These are phyloP conservation scores for Mercenaria mercenaria DNA, from an alignment of 1,140 invertebrate species.

Conservation along the genomic window DNA sequence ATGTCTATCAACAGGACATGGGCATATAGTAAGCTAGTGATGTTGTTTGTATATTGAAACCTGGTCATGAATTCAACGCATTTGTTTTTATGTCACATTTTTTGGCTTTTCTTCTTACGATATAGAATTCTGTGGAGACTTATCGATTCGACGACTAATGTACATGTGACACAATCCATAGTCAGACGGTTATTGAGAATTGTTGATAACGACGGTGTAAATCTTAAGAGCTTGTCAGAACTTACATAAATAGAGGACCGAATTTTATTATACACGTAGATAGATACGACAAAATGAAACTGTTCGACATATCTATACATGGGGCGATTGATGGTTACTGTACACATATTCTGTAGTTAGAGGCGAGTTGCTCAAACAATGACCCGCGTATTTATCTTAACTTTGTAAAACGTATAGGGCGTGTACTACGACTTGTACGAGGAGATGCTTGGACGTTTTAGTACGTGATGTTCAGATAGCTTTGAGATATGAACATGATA, in stretches of 20 bases:
- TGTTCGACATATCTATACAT: slow-evolving; percentile 55
- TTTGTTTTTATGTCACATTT: too few species aligned
- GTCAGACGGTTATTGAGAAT: slow-evolving; percentile 31
- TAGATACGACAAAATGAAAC: slow-evolving; percentile 63
- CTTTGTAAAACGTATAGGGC: neutral
- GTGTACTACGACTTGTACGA: slow-evolving; percentile 53
- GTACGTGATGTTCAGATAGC: slow-evolving; percentile 6
- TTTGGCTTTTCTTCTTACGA: too few species aligned
- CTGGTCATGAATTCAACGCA: too few species aligned
- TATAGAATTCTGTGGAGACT: too few species aligned
- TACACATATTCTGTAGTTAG: slow-evolving; percentile 53
- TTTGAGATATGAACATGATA: slow-evolving; percentile 22
- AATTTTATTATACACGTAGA: slow-evolving; percentile 42
- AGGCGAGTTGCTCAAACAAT: slow-evolving; percentile 69
- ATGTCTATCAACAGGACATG: too few species aligned
- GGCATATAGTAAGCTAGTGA: too few species aligned
- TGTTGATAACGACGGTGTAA: slow-evolving; percentile 35
- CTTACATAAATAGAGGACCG: slow-evolving; percentile 40
- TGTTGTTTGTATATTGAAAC: too few species aligned
- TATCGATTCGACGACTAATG: too few species aligned
- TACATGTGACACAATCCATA: slow-evolving; percentile 23
- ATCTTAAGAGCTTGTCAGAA: slow-evolving; percentile 15
- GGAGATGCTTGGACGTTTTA: slow-evolving; percentile 7
- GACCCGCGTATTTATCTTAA: slow-evolving; percentile 54
- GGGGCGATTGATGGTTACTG: slow-evolving; percentile 66